Evolutionary conservation across 2,797 vertebrate species (phyloP), one percentile per base, ranked within the genome.

Genomic region (Microtus obscurus): DNA sequence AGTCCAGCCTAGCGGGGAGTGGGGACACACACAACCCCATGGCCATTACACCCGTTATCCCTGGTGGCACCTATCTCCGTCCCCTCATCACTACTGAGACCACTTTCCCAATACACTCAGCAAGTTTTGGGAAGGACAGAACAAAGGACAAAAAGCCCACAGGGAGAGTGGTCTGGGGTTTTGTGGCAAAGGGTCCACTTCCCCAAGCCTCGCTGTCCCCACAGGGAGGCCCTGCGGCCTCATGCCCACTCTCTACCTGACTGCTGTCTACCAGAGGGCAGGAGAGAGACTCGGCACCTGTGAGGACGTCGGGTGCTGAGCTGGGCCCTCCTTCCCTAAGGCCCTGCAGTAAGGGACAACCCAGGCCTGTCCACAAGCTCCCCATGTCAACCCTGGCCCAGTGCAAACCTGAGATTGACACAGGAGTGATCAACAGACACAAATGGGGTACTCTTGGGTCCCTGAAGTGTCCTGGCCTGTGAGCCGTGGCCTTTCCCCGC

Each of bases 11-110:
- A 17, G 37, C 19, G 23, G 27, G 13, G 51, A 87, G 48, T 3
- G 13, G 40, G 31, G 11, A 48, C 45, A 19, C 0, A 0, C 16
- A 48, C 5, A 43, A 12, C 65, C 65, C 67, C 43, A 1, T 0
- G 8, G 43, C 48, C 4, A 0, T 53, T 5, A 27, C 12, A 59
- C 61, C 91, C 21, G 2, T 1, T 8, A 0, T 40, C 21, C 25
- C 51, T 79, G 63, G 37, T 16, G 65, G 31, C 12, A 51, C 43
- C 61, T 40, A 0, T 40, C 61, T 71, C 34, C 5, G 6, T 63
- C 61, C 4, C 14, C 61, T 81, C 0, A 4, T 25, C 87, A 34
- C 0, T n/a, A 51, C 19, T 43, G 45, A 29, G 27, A 27, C 23
- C 43, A 2, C 12, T n/a, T 23, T 65, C 19, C 34, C n/a, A 51